phyloP scores from a whole-genome alignment of 2,888 invertebrate species.

The Lymantria monacha region DNA sequence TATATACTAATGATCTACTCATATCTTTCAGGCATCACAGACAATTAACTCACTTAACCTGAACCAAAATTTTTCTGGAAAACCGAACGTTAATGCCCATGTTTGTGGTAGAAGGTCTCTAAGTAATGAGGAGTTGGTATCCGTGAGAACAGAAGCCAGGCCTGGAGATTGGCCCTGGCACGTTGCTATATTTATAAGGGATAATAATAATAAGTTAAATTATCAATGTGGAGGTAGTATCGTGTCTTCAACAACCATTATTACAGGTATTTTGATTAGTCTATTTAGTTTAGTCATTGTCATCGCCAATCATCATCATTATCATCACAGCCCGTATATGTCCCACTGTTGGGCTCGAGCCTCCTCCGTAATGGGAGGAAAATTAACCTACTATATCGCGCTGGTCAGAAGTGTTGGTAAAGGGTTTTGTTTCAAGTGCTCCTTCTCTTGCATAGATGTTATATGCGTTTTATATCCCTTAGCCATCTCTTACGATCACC shows the following conservation, averaged over 20 bases:
- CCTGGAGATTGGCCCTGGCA: conserved; percentile 77
- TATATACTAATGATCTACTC: no score
- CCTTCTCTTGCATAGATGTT: no score
- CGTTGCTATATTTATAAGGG: conserved; percentile 55
- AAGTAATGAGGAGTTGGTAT: conserved; percentile 58
- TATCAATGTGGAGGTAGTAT: conserved; percentile 71
- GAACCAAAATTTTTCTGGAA: conserved; percentile 27
- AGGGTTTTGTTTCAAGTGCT: no score
- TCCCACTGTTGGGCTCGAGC: no score
- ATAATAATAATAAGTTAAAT: conserved; percentile 23
- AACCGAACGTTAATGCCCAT: conserved; percentile 51
- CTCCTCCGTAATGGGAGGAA: no score
- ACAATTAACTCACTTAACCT: conserved; percentile 48
- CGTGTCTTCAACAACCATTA: conserved; percentile 64
- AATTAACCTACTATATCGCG: no score
- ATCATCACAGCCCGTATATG: no score
- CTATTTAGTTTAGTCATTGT: no score
- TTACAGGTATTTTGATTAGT: conserved; percentile 58
- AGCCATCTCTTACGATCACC: no score
- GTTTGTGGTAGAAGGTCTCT: conserved; percentile 62
- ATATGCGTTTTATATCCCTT: no score
- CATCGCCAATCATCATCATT: no score
- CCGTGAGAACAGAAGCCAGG: conserved; percentile 54
- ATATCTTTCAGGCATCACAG: conserved; percentile 24
- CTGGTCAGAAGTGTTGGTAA: no score